Evolutionary conservation across 2,797 vertebrate species (phyloP).

Genomic region (Octomys mimax): DNA sequence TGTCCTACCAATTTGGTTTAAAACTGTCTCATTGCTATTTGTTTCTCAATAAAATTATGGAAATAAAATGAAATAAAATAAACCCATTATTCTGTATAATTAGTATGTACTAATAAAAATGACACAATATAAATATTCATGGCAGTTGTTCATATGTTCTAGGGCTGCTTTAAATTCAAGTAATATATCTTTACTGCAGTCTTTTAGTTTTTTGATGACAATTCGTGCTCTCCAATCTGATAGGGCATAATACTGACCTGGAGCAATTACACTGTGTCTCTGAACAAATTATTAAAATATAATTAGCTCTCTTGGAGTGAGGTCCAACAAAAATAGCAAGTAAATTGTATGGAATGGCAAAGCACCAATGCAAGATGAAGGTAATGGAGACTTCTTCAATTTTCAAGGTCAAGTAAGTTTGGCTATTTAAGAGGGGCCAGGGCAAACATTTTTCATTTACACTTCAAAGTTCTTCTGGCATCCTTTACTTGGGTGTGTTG

Average conservation of each 20-base stretch:
- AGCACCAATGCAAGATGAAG: slow-evolving; percentile 44
- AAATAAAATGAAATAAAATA: no score
- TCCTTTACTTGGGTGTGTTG: slow-evolving; percentile 19
- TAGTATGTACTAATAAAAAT: neutral
- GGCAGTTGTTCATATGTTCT: slow-evolving; percentile 17
- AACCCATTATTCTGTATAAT: neutral
- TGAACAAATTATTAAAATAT: slow-evolving; percentile 62
- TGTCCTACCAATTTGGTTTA: no score
- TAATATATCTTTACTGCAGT: slow-evolving; percentile 57
- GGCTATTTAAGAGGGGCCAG: slow-evolving; percentile 12
- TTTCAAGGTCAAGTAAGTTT: slow-evolving; percentile 61
- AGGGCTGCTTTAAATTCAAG: slow-evolving; percentile 65
- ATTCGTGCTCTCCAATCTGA: slow-evolving; percentile 56
- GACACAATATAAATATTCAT: neutral
- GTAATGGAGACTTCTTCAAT: slow-evolving; percentile 38
- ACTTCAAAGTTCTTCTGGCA: slow-evolving; percentile 49
- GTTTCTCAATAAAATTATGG: no score
- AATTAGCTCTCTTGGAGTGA: slow-evolving; percentile 61
- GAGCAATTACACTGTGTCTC: slow-evolving; percentile 34
- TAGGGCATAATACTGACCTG: slow-evolving; percentile 48
- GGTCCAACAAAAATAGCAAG: slow-evolving; percentile 62
- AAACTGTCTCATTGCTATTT: no score
- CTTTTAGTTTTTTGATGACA: slow-evolving; percentile 36
- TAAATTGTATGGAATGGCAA: slow-evolving; percentile 49
- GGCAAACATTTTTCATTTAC: slow-evolving; percentile 40